Conservation (phyloP, 2,113 vertebrate species). For the Ctenodactylus gundi region DNA sequence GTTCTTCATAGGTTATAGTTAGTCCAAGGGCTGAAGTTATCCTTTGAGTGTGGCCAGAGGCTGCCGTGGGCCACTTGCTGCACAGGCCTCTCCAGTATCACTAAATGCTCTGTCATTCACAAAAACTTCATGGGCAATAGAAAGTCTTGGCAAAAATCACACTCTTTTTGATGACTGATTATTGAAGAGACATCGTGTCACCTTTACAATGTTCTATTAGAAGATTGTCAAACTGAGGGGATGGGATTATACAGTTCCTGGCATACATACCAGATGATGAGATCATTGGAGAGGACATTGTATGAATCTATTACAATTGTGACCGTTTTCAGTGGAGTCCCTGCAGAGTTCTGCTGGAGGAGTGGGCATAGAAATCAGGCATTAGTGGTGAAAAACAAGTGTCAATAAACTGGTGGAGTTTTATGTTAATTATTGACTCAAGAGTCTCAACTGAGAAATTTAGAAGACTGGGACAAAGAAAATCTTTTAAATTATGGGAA, state of each 20-base stretch:
- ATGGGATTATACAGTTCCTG: neutral
- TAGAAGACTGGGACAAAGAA: neutral
- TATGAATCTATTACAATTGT: neutral
- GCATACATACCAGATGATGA: neutral
- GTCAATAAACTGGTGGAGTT: conserved; percentile 30
- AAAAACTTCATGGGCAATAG: neutral
- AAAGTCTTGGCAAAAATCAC: neutral
- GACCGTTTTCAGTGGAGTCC: neutral
- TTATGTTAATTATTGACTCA: no score
- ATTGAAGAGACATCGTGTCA: neutral
- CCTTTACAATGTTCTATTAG: neutral
- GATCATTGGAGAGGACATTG: neutral
- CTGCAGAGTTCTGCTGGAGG: no score
- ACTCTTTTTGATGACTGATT: neutral
- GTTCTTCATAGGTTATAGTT: neutral
- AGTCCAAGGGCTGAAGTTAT: neutral
- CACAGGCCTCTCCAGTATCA: neutral
- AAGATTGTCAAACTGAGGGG: neutral
- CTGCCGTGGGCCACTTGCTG: neutral
- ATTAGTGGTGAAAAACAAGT: neutral
- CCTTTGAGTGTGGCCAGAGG: neutral
- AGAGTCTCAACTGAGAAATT: neutral
- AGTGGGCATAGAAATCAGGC: neutral
- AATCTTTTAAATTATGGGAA: neutral
- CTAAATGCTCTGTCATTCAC: neutral